phyloP scores from a whole-genome alignment of 2,888 invertebrate species.

The Rambutsinella grinnellia region DNA sequence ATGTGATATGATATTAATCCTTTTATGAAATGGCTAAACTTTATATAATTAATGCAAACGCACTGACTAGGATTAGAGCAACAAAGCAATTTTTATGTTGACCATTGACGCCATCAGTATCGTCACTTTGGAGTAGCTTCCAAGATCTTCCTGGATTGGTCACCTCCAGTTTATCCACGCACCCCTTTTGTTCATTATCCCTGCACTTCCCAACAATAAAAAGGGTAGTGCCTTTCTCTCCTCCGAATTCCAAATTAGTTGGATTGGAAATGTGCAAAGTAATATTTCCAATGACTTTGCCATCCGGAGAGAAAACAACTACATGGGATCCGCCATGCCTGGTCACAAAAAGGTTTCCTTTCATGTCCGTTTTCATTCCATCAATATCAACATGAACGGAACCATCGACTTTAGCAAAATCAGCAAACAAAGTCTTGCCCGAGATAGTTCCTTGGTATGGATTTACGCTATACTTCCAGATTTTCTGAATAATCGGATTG shows the following conservation, averaged over 20 bases:
- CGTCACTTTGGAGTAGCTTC: conserved; percentile 49
- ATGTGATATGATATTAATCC: too few species aligned
- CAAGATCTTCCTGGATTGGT: conserved; percentile 53
- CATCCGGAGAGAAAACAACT: conserved; percentile 39
- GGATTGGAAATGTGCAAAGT: conserved; percentile 57
- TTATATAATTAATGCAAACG: too few species aligned
- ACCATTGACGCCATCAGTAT: too few species aligned
- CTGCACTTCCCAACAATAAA: conserved; percentile 58
- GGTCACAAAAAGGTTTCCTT: conserved; percentile 57
- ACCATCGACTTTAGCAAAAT: conserved; percentile 50
- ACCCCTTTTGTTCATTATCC: conserved; percentile 42
- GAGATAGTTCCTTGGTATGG: conserved; percentile 42
- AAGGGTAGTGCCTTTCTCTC: conserved; percentile 42
- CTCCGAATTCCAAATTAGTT: conserved; percentile 61
- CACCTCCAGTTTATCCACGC: conserved; percentile 54
- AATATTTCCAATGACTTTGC: conserved; percentile 51
- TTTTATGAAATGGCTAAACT: too few species aligned
- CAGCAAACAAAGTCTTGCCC: conserved; percentile 55
- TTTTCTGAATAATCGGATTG: conserved; percentile 48
- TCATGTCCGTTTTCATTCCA: conserved; percentile 57
- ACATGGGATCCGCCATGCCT: conserved; percentile 58
- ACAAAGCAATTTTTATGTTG: too few species aligned
- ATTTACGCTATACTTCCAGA: conserved; percentile 57
- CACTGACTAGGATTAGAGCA: too few species aligned
- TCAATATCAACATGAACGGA: conserved; percentile 48